A percentile compares a stretch with the other conserved stretches of the same genome.
Conservation (phyloP, 2,888 invertebrate genomes). For the Tetragonula carbonaria region DNA sequence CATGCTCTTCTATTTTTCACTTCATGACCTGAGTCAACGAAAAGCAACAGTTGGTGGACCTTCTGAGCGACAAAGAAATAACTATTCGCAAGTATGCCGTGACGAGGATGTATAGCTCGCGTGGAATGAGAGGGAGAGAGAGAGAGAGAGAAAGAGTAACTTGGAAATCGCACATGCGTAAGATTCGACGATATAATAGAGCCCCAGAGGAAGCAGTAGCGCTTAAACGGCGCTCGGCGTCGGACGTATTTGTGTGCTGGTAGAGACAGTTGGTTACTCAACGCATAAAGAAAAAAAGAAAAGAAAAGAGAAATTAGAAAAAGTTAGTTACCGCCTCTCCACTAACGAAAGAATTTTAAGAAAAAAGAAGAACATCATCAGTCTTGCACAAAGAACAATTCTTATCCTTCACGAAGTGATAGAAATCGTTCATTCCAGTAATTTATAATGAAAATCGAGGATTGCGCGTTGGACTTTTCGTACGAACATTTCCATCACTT, state of each 20-base stretch:
- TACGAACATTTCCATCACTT: background rate
- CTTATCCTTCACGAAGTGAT: background rate
- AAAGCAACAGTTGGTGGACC: slow-evolving; percentile 75
- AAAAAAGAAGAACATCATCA: background rate
- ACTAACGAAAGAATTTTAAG: background rate
- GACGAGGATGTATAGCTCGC: slow-evolving; percentile 7
- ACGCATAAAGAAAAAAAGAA: background rate
- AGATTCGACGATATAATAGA: slow-evolving; percentile 71
- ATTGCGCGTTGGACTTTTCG: background rate
- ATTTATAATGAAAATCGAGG: background rate
- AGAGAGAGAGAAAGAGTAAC: slow-evolving; percentile 37
- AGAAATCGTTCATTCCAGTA: background rate
- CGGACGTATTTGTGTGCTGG: slow-evolving; percentile 62
- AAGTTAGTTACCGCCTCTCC: background rate
- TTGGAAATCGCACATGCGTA: slow-evolving; percentile 77
- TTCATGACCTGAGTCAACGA: slow-evolving; percentile 18
- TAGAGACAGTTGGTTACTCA: background rate
- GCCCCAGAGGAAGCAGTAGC: slow-evolving; percentile 72
- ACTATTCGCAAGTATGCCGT: background rate
- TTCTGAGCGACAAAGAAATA: background rate
- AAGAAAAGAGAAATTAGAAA: too few relatives aligned
- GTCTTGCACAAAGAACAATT: background rate
- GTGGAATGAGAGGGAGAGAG: slow-evolving; percentile 36
- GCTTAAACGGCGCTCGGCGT: slow-evolving; percentile 74
- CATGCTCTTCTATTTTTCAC: slow-evolving; percentile 24